A percentile compares a stretch with the other conserved stretches of the same genome.
These are phyloP conservation scores for Cheiracanthium punctorium DNA, from an alignment of 2,888 invertebrate genomes.

Conservation along the genomic window DNA sequence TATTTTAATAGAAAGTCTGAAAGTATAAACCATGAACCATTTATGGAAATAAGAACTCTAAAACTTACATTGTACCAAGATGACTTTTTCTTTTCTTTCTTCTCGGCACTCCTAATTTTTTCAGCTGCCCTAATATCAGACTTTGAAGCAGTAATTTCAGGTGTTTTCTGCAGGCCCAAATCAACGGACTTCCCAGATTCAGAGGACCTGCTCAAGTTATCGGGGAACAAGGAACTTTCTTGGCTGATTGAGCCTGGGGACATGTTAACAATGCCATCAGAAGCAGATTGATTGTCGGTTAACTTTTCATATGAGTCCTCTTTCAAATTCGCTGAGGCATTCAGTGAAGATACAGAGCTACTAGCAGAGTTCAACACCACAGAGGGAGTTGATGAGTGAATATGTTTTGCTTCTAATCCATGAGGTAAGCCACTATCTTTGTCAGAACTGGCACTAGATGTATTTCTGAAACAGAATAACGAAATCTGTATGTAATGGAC, in stretches of 20 bases:
- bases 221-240: slow-evolving; percentile 56
- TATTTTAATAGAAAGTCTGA: too few species aligned
- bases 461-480: slow-evolving; percentile 33
- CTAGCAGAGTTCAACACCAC: slow-evolving; percentile 32
- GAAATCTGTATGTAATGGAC: not conserved
- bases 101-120: slow-evolving; percentile 30
- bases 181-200: slow-evolving; percentile 69
- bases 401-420: slow-evolving; percentile 15
- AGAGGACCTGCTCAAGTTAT: slow-evolving; percentile 65
- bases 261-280: slow-evolving; percentile 31
- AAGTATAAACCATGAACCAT: too few species aligned
- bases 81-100: slow-evolving; percentile 67
- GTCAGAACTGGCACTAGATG: slow-evolving; percentile 38
- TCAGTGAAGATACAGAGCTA: slow-evolving; percentile 24
- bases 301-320: slow-evolving; percentile 36
- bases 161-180: slow-evolving; percentile 41
- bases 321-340: slow-evolving; percentile 17
- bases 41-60: too few species aligned
- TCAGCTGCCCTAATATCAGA: slow-evolving; percentile 41
- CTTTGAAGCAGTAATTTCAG: slow-evolving; percentile 42
- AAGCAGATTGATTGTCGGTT: slow-evolving; percentile 21
- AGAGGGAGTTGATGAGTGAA: slow-evolving; percentile 26
- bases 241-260: slow-evolving; percentile 43
- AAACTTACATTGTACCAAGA: slow-evolving; percentile 70
- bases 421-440: slow-evolving; percentile 21